Evolutionary conservation across 2,113 vertebrate genomes (phyloP), one percentile per base, ranked within the genome.

Genomic region (Kobus ellipsiprymnus): DNA sequence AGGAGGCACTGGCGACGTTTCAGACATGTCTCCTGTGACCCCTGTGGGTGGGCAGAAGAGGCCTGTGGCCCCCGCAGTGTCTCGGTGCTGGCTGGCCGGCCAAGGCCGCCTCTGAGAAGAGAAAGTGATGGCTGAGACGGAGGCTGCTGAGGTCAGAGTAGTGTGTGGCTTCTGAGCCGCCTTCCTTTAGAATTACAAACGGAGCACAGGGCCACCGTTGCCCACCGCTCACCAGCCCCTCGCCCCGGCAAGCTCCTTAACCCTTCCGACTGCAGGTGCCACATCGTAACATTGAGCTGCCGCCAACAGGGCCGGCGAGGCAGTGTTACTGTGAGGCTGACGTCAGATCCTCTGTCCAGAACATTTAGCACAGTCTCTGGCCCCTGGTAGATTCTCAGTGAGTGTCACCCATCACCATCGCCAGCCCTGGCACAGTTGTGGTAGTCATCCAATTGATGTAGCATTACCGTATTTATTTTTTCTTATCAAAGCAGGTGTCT

Each of bases 241-340:
- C 7, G 3, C 44, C 60, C 7, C 8, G 7, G 54, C 55, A 48
- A 82, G 80, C 84, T 64, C 80, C 21, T 48, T 55, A 74, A 23
- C 27, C 57, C 46, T 44, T 33, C 33, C 2, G 2, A 30, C 36
- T 17, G 16, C 74, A 12, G 54, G 36, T 48, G 64, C 77, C 78
- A 36, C 25, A 1, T 44, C 0, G 0, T 54, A 15, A 78, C 16
- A 0, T 5, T 30, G 64, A 81, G n/a, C 5, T 29, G 5, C 25
- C 23, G 0, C 19, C 23, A 4, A 5, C 33, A 27, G 6, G 2
- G 52, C 67, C 23, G 78, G 44, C 0, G 25, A 17, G 19, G 25
- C 25, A 5, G 46, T 17, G 82, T 30, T 50, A 8, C 5, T 27
- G 27, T 19, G 8, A 67, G 13, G 33, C 74, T 40, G 59, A n/a